These are phyloP conservation scores for Nerophis ophidion DNA, from an alignment of 2,113 vertebrate genomes.

Conservation along the genomic window DNA sequence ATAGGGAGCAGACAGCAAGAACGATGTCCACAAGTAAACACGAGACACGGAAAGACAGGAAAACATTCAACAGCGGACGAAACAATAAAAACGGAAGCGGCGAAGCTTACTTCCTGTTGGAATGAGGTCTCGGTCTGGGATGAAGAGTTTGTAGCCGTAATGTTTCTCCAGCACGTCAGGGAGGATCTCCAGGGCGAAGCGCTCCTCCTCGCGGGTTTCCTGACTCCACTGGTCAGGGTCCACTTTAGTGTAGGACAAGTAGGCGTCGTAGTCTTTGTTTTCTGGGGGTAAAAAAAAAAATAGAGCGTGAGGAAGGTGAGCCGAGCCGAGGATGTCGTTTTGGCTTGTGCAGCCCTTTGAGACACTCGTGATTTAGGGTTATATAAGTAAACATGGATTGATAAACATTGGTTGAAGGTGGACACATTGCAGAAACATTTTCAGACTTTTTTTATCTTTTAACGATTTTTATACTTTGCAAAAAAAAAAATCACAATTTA, in stretches of 20 bases:
- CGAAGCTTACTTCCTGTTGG: constrained; percentile 93
- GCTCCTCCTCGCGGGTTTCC: constrained; percentile 95
- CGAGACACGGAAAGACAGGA: constrained; percentile 41
- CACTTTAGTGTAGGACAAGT: constrained; percentile 98
- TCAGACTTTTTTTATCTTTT: too few relatives aligned
- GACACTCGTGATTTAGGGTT: too few relatives aligned
- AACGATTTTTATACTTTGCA: too few relatives aligned
- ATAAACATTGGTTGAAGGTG: too few relatives aligned
- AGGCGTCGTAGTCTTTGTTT: constrained; percentile 98
- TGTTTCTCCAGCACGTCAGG: constrained; percentile 98
- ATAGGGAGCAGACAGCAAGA: background rate
- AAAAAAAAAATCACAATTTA: too few relatives aligned
- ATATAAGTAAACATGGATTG: too few relatives aligned
- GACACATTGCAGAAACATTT: too few relatives aligned
- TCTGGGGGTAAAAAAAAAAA: constrained; percentile 61
- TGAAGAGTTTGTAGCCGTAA: constrained; percentile 97
- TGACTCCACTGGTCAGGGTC: constrained; percentile 98
- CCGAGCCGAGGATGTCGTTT: too few relatives aligned
- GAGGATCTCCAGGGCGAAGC: constrained; percentile 94
- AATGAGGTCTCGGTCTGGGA: constrained; percentile 97
- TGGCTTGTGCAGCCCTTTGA: too few relatives aligned
- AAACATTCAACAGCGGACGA: constrained; percentile 11
- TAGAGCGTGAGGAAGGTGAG: background rate
- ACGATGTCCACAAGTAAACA: constrained; percentile 26
- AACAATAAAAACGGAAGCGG: background rate